A percentile compares a stretch with the other conserved stretches of the same genome.
Conservation (phyloP, 1,140 invertebrate genomes). For the Eciton burchellii region DNA sequence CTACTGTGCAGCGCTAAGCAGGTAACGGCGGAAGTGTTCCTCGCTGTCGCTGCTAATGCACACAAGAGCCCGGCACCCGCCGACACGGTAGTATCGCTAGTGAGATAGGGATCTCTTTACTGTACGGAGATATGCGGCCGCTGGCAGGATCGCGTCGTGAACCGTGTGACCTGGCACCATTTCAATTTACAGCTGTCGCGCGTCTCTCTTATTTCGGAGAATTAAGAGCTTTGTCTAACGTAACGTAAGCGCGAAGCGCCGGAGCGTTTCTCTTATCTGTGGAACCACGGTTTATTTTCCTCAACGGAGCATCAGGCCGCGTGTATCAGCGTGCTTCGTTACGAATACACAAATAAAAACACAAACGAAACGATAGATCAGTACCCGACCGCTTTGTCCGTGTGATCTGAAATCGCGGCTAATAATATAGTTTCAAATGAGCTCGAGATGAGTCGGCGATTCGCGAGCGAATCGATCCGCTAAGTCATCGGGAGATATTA, state of each 20-base stretch:
- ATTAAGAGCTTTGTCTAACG: too few relatives aligned
- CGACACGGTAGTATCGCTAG: constrained; percentile 29
- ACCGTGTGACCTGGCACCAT: constrained; percentile 5
- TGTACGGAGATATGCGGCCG: constrained; percentile 16
- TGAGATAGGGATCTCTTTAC: constrained; percentile 41
- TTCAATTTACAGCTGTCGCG: constrained; percentile 9
- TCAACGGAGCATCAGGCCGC: too few relatives aligned
- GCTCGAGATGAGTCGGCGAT: constrained; percentile 34
- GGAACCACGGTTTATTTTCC: not conserved
- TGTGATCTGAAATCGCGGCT: constrained; percentile 44
- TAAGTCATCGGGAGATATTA: constrained; percentile 19
- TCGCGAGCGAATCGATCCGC: constrained; percentile 43
- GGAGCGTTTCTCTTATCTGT: not conserved
- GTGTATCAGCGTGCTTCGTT: too few relatives aligned
- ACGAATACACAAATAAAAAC: constrained; percentile 1
- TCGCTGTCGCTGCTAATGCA: constrained; percentile 66
- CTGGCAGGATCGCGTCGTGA: constrained; percentile 39
- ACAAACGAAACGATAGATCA: constrained; percentile 9
- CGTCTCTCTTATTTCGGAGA: not conserved
- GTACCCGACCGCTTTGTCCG: not conserved
- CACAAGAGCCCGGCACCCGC: constrained; percentile 49
- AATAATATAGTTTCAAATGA: constrained; percentile 51
- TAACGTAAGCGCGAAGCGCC: too few relatives aligned
- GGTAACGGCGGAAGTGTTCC: constrained; percentile 63
- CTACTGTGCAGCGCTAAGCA: constrained; percentile 23